Evolutionary conservation across 2,797 vertebrate species (phyloP), one percentile per base, ranked within the genome.

Genomic region (Pelobates cultripes): DNA sequence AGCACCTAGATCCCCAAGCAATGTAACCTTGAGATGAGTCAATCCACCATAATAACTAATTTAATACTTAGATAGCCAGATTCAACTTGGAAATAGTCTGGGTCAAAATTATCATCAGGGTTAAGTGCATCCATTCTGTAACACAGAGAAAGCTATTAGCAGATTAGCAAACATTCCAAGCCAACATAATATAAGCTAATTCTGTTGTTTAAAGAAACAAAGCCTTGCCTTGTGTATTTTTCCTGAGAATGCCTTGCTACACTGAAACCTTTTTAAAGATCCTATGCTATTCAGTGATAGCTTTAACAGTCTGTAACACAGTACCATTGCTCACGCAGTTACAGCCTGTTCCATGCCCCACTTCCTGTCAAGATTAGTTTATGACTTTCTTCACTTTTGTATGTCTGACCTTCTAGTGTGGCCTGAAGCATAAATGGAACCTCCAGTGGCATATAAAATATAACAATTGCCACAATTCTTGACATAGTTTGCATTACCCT

Each of bases 341-440:
- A 57, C 13, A 57, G 55, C 28, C 63, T 66, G 63, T 66, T 41
- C 28, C 17, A 28, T 17, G 28, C 10, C 5, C 10, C 66, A 43
- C 17, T 68, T 68, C 42, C 66, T 41, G 66, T 68, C 40, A 68
- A 68, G 28, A 68, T 68, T 68, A 68, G 28, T 42, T 68, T 68
- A 43, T 68, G 9, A 10, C 66, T 42, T 68, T 43, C 8, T 68
- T 68, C 17, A 13, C 66, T 68, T 41, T 28, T 13, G 17, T 68
- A n/a, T 42, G 4, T 68, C 6, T 68, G 66, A 68, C 66, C 40
- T 68, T 68, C 66, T n/a, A 68, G 66, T 43, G 12, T 68, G 66
- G 28, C 28, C 66, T 41, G 12, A 8, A 68, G 66, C 66, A 68
- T 3, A 68, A 41, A 43, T 68, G 66, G 66, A 68, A 42, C 66